These are phyloP conservation scores for Neomonachus schauinslandi DNA, from an alignment of 2,113 vertebrate genomes.

Conservation along the genomic window DNA sequence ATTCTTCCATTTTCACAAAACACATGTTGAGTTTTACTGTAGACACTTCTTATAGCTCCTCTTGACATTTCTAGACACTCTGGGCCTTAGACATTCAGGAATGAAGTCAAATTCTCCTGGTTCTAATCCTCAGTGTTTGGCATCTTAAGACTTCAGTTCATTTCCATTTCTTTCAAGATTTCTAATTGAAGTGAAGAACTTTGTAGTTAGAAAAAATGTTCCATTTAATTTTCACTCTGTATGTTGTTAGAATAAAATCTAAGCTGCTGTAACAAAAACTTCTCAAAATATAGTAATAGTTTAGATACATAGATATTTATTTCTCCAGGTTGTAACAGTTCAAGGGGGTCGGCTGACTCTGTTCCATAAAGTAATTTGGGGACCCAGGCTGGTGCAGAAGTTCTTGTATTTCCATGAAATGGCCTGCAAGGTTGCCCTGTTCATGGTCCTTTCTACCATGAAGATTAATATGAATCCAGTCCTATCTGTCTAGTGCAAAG, in stretches of 20 bases:
- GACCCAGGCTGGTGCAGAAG: neutral
- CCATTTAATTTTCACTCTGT: neutral
- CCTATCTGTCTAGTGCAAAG: neutral
- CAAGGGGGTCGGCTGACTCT: neutral
- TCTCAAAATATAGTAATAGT: neutral
- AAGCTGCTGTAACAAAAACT: neutral
- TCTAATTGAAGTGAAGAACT: constrained; percentile 6
- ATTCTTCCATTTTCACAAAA: constrained; percentile 1
- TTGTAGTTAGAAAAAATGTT: neutral
- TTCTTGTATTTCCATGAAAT: neutral
- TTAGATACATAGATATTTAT: neutral
- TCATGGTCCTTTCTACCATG: neutral
- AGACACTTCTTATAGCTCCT: neutral
- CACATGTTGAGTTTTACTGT: neutral
- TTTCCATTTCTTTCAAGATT: constrained; percentile 44
- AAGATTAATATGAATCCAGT: neutral
- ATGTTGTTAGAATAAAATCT: neutral
- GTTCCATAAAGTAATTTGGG: neutral
- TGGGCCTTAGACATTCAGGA: neutral
- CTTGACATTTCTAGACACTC: constrained; percentile 10
- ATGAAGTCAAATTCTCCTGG: neutral
- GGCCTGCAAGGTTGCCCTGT: neutral
- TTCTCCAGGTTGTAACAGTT: neutral
- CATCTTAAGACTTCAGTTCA: neutral
- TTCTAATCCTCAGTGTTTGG: neutral